Conservation (phyloP, 2,113 vertebrate species). For the Mungos mungo region DNA sequence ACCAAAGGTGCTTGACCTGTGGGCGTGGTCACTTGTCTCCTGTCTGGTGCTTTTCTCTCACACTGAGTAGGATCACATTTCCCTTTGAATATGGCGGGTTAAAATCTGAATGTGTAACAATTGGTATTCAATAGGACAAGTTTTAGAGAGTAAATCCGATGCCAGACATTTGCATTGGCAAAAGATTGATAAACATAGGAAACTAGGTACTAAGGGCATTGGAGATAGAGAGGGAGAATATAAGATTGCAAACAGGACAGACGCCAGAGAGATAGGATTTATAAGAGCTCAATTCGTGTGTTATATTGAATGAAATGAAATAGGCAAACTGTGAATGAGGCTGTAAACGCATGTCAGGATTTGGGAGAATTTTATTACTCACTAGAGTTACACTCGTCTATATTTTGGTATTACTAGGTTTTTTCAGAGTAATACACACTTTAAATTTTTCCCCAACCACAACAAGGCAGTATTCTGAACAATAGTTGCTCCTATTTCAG, state of each 20-base stretch:
- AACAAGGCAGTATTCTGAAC: slow-evolving; percentile 57
- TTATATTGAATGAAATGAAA: slow-evolving; percentile 59
- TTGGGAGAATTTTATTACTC: slow-evolving; percentile 63
- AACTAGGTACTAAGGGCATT: not conserved
- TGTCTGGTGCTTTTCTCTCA: not conserved
- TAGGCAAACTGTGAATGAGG: slow-evolving; percentile 63
- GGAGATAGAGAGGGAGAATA: not conserved
- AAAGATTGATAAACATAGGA: not conserved
- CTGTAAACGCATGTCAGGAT: slow-evolving; percentile 65
- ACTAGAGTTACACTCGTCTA: slow-evolving; percentile 59
- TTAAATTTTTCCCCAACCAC: slow-evolving; percentile 51
- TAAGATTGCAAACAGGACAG: slow-evolving; percentile 1
- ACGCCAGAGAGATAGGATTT: slow-evolving; percentile 40
- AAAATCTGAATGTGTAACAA: not conserved
- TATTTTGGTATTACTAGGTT: slow-evolving; percentile 64
- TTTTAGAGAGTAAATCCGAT: not conserved
- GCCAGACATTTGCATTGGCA: not conserved
- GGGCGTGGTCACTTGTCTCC: not conserved
- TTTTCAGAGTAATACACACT: slow-evolving; percentile 58
- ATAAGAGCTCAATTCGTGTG: slow-evolving; percentile 34
- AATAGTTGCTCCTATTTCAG: slow-evolving; percentile 63
- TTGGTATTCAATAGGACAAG: not conserved
- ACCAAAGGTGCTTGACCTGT: not conserved
- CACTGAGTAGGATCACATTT: not conserved
- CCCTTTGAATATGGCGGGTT: not conserved